Conservation (phyloP, 2,113 vertebrate genomes). For the Centrocercus urophasianus region DNA sequence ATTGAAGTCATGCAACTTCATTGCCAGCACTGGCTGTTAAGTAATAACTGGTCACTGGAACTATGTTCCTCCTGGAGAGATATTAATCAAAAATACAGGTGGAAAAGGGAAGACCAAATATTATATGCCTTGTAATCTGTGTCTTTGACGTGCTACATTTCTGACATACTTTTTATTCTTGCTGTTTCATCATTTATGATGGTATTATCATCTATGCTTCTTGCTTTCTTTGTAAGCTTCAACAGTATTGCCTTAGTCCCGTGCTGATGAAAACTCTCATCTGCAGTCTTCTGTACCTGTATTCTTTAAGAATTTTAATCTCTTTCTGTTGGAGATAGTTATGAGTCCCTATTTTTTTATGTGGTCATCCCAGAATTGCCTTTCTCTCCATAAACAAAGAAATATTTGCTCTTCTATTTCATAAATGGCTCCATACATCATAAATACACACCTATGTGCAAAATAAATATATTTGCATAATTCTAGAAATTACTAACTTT, state of each 20-base stretch:
- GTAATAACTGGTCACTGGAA: neutral
- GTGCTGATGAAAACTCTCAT: neutral
- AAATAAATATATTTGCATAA: neutral
- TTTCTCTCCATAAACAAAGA: neutral
- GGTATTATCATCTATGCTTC: neutral
- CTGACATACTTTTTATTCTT: neutral
- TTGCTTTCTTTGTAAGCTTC: neutral
- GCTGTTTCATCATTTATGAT: neutral
- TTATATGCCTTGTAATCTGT: neutral
- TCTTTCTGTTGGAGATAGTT: neutral
- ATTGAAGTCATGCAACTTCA: neutral
- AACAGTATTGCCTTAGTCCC: neutral
- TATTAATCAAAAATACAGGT: neutral
- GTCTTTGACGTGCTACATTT: neutral
- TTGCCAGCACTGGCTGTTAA: neutral
- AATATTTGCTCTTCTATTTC: neutral
- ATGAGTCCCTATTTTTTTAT: neutral
- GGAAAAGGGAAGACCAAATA: neutral
- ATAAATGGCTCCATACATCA: neutral
- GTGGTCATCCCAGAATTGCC: neutral
- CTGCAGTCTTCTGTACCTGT: neutral
- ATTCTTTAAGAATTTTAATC: neutral
- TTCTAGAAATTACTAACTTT: neutral
- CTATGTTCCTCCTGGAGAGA: neutral
- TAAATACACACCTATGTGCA: neutral